A percentile compares a stretch with the other conserved stretches of the same genome.
Conservation (phyloP, 2,888 invertebrate genomes). For the Hirtodrosophila alboralis region DNA sequence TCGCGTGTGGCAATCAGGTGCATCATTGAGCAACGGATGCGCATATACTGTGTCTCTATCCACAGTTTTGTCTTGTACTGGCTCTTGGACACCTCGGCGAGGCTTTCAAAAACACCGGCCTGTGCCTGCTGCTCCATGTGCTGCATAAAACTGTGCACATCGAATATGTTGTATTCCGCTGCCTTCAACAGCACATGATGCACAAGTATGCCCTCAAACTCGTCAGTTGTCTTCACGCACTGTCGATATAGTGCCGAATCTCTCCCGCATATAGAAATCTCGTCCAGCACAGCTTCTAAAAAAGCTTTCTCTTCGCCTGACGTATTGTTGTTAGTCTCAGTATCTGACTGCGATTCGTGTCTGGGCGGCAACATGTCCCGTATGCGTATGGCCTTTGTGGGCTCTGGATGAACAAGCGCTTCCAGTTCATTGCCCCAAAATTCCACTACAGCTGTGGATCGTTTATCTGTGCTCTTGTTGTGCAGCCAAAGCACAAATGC, state of each 20-base stretch:
- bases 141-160: conserved; percentile 73
- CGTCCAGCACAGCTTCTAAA: conserved; percentile 79
- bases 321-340: conserved; percentile 47
- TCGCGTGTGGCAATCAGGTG: conserved; percentile 80
- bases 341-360: conserved; percentile 74
- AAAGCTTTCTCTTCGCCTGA: conserved; percentile 73
- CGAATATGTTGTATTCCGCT: conserved; percentile 78
- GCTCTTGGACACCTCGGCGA: conserved; percentile 76
- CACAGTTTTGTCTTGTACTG: conserved; percentile 82
- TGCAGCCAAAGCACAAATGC: conserved; percentile 82
- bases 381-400: conserved; percentile 67
- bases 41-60: conserved; percentile 83
- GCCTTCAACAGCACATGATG: conserved; percentile 81
- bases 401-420: conserved; percentile 65
- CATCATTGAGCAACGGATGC: conserved; percentile 82
- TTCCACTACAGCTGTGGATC: conserved; percentile 64
- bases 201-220: conserved; percentile 81
- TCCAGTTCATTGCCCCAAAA: conserved; percentile 82
- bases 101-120: conserved; percentile 78
- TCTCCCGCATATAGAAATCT: conserved; percentile 79
- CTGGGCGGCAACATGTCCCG: conserved; percentile 76
- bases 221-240: conserved; percentile 79
- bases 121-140: conserved; percentile 82
- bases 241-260: conserved; percentile 81
- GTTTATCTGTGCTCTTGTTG: conserved; percentile 66